phyloP scores from a whole-genome alignment of 1,140 invertebrate genomes.

The Drosophila rufa region DNA sequence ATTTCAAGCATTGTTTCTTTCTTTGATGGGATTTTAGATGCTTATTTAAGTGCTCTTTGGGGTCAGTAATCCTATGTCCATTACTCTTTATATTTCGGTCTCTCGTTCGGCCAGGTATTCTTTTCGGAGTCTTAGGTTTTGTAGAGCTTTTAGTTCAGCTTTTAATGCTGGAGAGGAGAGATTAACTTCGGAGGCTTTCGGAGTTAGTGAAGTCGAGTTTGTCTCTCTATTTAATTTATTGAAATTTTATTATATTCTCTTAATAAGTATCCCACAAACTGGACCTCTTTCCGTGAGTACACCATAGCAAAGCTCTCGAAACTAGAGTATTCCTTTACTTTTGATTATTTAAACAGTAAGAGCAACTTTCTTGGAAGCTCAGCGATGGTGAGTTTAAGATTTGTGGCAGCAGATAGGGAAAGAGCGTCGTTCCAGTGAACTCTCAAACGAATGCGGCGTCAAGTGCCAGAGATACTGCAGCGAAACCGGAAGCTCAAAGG shows the following conservation, averaged over 20 bases:
- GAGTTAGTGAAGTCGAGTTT: neutral
- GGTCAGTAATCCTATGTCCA: neutral
- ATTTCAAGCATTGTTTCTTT: neutral
- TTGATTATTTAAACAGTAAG: neutral
- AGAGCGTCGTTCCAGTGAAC: slow-evolving; percentile 7
- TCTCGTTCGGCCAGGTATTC: neutral
- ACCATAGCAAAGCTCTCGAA: neutral
- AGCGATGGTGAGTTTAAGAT: slow-evolving; percentile 1
- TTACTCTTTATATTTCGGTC: neutral
- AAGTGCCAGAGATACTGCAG: slow-evolving; percentile 23
- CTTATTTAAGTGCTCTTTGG: neutral
- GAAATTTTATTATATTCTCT: neutral
- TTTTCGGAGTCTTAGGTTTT: neutral
- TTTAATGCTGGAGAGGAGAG: neutral
- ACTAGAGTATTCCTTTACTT: slow-evolving; percentile 10
- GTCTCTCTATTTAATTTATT: neutral
- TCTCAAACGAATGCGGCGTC: slow-evolving; percentile 50
- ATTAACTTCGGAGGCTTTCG: neutral
- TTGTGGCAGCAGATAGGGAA: slow-evolving; percentile 6
- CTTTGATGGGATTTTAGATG: no score
- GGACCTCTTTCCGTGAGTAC: no score
- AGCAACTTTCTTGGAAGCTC: slow-evolving; percentile 1
- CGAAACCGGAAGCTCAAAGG: neutral
- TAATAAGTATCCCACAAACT: neutral
- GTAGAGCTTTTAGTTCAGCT: neutral